Percentiles rank a stretch among this genome's conserved stretches.
phyloP scores from a whole-genome alignment of 1,140 invertebrate species.

The Aphaenogaster floridana region DNA sequence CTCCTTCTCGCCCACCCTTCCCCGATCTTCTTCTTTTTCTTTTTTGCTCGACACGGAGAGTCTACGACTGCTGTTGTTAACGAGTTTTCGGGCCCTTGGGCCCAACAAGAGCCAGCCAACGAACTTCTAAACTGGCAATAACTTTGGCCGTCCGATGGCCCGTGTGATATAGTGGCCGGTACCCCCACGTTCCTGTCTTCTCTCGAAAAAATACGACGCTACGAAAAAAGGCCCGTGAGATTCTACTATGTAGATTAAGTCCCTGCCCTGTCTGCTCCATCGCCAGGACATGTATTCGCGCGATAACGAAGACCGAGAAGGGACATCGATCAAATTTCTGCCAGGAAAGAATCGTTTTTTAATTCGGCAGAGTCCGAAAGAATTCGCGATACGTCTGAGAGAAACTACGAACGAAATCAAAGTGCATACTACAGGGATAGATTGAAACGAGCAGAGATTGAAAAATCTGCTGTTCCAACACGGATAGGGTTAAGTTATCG shows the following conservation, averaged over 20 bases:
- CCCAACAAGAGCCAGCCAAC: slow-evolving; percentile 52
- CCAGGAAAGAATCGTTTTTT: not conserved
- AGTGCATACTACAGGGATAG: too few relatives aligned
- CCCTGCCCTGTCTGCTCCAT: not conserved
- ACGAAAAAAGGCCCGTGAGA: slow-evolving; percentile 18
- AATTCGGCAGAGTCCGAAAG: not conserved
- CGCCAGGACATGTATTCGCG: not conserved
- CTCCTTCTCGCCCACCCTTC: not conserved
- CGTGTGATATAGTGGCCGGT: slow-evolving; percentile 67
- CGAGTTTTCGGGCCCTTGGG: slow-evolving; percentile 79
- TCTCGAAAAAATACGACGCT: slow-evolving; percentile 69
- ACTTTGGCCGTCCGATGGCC: slow-evolving; percentile 76
- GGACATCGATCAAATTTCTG: slow-evolving; percentile 9
- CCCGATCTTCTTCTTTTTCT: not conserved
- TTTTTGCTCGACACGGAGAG: slow-evolving; percentile 4
- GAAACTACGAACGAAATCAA: not conserved
- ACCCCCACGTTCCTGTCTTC: slow-evolving; percentile 49
- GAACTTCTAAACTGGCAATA: slow-evolving; percentile 79
- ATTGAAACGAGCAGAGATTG: not conserved
- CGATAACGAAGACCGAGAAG: slow-evolving; percentile 11
- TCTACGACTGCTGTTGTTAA: slow-evolving; percentile 68
- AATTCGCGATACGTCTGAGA: not conserved
- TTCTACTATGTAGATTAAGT: slow-evolving; percentile 67
- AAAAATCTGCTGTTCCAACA: not conserved
- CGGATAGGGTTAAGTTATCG: not conserved